These are phyloP conservation scores for Mesorhabditis spiculigera DNA, from an alignment of 2,888 invertebrate genomes.

Conservation along the genomic window DNA sequence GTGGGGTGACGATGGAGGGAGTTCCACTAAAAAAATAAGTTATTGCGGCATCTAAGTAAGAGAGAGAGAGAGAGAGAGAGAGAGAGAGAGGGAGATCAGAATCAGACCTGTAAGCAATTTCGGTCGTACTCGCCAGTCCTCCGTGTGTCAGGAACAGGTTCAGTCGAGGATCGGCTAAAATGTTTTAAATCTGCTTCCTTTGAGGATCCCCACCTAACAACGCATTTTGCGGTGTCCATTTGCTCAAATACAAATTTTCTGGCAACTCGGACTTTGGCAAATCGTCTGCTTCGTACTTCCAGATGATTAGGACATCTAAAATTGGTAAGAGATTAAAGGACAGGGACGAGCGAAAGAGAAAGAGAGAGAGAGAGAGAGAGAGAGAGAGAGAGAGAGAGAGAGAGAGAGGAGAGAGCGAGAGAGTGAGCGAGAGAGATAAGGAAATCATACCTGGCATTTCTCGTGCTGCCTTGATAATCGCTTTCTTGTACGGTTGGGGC, in stretches of 20 bases:
- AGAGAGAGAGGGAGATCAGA: neutral
- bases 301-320: neutral
- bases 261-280: neutral
- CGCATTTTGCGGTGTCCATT: slow-evolving; percentile 12
- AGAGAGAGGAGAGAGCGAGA: no score
- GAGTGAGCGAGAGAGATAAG: no score
- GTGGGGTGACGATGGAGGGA: slow-evolving; percentile 29
- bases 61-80: no score
- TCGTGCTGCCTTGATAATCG: neutral
- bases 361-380: no score
- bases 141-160: slow-evolving; percentile 22
- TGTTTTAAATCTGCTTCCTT: no score
- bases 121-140: slow-evolving; percentile 22
- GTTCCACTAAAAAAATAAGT: slow-evolving; percentile 11
- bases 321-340: neutral
- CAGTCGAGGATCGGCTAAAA: slow-evolving; percentile 9
- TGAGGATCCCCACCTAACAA: neutral
- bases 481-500: slow-evolving; percentile 9
- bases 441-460: slow-evolving; percentile 7
- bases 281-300: slow-evolving; percentile 1
- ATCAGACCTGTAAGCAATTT: slow-evolving; percentile 11
- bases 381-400: no score
- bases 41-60: no score
- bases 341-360: no score
- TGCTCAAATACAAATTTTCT: slow-evolving; percentile 6